Evolutionary conservation across 2,888 invertebrate genomes (phyloP).

Genomic region (Dioctria linearis): DNA sequence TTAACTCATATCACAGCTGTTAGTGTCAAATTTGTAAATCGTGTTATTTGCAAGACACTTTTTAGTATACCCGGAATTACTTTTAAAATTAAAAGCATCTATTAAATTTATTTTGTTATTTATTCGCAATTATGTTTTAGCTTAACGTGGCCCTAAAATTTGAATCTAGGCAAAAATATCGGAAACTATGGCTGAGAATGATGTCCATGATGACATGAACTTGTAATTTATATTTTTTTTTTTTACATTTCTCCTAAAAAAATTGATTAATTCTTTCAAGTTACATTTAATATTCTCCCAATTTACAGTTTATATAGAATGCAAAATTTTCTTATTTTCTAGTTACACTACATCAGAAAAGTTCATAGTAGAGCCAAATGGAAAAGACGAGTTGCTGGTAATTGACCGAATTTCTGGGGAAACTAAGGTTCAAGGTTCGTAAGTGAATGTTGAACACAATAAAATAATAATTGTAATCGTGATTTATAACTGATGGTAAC

Average conservation of each 20-base stretch:
- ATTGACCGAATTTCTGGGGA: conserved; percentile 88
- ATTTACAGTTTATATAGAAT: background rate
- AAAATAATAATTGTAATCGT: background rate
- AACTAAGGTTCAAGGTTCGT: conserved; percentile 79
- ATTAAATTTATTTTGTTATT: too few species aligned
- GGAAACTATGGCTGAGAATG: conserved; percentile 59
- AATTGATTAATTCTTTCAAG: conserved; percentile 60
- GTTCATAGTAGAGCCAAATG: conserved; percentile 88
- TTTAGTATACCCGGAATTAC: too few species aligned
- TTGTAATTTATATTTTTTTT: conserved; percentile 73
- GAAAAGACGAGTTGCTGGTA: conserved; percentile 82
- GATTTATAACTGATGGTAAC: background rate
- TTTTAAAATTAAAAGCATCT: too few species aligned
- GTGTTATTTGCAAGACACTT: too few species aligned
- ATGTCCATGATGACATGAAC: conserved; percentile 82
- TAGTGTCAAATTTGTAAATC: too few species aligned
- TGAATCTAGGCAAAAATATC: background rate
- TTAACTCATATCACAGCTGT: too few species aligned
- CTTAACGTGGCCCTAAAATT: background rate
- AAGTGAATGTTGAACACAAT: conserved; percentile 32
- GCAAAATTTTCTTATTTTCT: conserved; percentile 26
- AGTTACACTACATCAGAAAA: conserved; percentile 92
- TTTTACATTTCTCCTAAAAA: background rate
- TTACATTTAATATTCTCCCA: background rate
- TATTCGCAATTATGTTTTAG: conserved; percentile 15